Evolutionary conservation across 2,797 vertebrate genomes (phyloP).

Genomic region (Vipera latastei): DNA sequence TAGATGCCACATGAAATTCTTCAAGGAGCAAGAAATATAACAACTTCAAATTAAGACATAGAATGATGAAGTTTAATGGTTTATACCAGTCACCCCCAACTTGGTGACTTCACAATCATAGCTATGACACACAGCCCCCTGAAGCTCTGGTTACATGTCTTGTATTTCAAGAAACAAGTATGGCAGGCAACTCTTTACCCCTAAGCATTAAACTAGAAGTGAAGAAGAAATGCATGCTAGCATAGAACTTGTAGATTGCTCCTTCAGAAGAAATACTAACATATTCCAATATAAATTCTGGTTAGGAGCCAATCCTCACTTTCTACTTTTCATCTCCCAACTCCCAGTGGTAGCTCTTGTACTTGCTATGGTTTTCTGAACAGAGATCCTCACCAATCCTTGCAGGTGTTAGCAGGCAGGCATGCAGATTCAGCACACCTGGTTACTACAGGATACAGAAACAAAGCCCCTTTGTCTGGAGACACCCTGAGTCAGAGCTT

Average conservation of each 20-base stretch:
- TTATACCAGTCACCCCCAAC: neutral
- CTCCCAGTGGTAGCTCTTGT: neutral
- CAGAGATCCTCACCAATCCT: neutral
- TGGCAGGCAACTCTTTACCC: neutral
- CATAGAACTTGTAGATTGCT: too few relatives aligned
- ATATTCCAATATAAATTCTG: neutral
- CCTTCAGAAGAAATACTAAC: neutral
- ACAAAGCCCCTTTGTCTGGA: slow-evolving; percentile 9
- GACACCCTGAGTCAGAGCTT: slow-evolving; percentile 8
- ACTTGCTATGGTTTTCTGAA: neutral
- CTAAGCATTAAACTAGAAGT: neutral
- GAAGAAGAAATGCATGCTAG: neutral
- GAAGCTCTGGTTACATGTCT: neutral
- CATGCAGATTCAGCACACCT: slow-evolving; percentile 4
- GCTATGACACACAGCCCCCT: neutral
- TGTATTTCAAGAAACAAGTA: neutral
- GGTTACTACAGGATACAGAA: neutral
- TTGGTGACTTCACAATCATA: neutral
- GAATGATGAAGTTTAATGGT: neutral
- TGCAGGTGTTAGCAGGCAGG: neutral
- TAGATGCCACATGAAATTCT: neutral
- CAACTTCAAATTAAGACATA: neutral
- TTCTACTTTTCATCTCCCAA: neutral
- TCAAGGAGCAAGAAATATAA: neutral
- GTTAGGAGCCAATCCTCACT: neutral